Base-by-base conservation (phyloP, 2,797 vertebrate species). In the Erpetoichthys calabaricus region DNA sequence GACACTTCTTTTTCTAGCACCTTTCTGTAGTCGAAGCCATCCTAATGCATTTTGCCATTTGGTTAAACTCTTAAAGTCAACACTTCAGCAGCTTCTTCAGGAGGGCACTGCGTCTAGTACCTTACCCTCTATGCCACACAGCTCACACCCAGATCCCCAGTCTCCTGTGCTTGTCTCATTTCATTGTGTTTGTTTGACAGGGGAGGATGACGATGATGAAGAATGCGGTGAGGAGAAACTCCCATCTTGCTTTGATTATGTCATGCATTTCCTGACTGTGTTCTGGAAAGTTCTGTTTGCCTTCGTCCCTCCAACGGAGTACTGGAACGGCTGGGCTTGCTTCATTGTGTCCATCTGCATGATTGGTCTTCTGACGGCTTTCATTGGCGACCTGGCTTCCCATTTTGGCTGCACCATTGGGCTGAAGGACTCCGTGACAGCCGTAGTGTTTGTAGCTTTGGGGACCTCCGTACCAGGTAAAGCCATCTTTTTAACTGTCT, bases 201-300 rank as follows among this genome's bases (percentile, higher is more conserved):
- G 94, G 2, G 96, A 98, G 74, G 94, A 97, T 0, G 96, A 97
- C 0, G 88, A 90, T 0, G 96, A 98, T 0, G 94, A 99, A 0
- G 96, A 99, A 59, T 86, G 87, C 59, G 87, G 85, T 1, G 87
- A 90, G 63, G 89, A 92, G 70, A 94, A 90, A 67, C 74, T 87
- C 60, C 94, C 94, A 3, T 97, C 95, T 57, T 92, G 91, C 64
- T 91, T 91, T 0, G 94, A 98, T 73, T 98, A 98, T 0, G 80
- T 94, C 71, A 92, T 96, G 87, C 95, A 98, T 82, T 98, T 96
- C 72, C 86, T 98, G 71, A 98, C 94, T 0, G 80, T 98, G 60
- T 95, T 98, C 86, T 98, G 95, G 95, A 98, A 98, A 78, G 82
- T 98, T 56, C 75, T 94, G 56, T 98, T 98, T 51, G 94, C 91